phyloP scores from a whole-genome alignment of 2,113 vertebrate species.

The Harpagus bidentatus region DNA sequence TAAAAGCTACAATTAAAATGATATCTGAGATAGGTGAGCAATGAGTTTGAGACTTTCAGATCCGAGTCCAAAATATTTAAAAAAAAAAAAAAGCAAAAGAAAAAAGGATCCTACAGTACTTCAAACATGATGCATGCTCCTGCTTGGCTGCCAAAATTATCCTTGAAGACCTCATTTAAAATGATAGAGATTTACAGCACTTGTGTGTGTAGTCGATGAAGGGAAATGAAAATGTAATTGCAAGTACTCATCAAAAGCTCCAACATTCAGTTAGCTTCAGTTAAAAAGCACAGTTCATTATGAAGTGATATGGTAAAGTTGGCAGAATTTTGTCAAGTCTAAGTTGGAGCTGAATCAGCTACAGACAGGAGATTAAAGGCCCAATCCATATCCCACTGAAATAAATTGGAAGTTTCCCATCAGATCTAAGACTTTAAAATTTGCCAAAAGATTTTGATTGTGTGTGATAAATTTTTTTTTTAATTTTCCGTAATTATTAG shows the following conservation, averaged over 20 bases:
- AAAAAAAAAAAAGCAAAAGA: background rate
- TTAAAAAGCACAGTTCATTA: background rate
- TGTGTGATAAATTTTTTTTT: background rate
- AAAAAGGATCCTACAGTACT: background rate
- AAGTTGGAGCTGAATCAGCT: background rate
- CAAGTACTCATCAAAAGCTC: slow-evolving; percentile 7
- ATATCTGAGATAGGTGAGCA: slow-evolving; percentile 30
- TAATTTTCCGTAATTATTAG: background rate
- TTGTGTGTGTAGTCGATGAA: background rate
- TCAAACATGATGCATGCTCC: background rate
- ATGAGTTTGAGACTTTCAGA: slow-evolving; percentile 20
- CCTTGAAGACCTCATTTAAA: slow-evolving; percentile 25
- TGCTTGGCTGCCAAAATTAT: slow-evolving; percentile 3
- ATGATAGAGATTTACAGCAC: background rate
- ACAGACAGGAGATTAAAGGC: background rate
- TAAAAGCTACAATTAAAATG: slow-evolving; percentile 54
- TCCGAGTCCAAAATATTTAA: background rate
- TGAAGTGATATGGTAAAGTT: background rate
- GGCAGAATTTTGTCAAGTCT: background rate
- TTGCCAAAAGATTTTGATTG: background rate
- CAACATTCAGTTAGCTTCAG: background rate
- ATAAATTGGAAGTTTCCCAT: background rate
- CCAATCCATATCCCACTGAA: background rate
- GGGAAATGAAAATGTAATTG: slow-evolving; percentile 26
- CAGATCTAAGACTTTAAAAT: background rate